Evolutionary conservation across 2,888 invertebrate species (phyloP).

Genomic region (Cantharis flavilabris): DNA sequence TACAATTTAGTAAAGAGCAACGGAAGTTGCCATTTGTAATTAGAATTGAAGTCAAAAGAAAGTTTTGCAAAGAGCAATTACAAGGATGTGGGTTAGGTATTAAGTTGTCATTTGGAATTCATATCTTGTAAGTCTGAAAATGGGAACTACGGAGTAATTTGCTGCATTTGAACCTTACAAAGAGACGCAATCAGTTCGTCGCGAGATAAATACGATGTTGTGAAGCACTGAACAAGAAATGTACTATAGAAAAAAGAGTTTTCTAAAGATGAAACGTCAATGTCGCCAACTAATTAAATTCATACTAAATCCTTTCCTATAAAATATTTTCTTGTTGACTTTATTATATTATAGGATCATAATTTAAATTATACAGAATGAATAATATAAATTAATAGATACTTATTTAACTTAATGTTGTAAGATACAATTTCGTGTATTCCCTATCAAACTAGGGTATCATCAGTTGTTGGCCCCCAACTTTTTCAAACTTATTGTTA

Average conservation of each 20-base stretch:
- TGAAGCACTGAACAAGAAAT: constrained; percentile 4
- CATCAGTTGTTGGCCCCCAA: not conserved
- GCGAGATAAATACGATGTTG: constrained; percentile 8
- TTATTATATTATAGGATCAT: not conserved
- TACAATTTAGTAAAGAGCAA: constrained; percentile 10
- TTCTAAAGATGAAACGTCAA: not conserved
- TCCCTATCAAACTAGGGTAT: not conserved
- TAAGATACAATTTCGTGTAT: not conserved
- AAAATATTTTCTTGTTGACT: not conserved
- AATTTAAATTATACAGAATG: not conserved
- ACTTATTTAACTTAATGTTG: too few relatives aligned
- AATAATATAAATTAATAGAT: too few relatives aligned
- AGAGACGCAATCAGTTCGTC: constrained; percentile 15
- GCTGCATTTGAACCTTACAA: constrained; percentile 20
- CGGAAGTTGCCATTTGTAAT: not conserved
- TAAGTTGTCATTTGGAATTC: constrained; percentile 20
- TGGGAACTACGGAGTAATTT: constrained; percentile 18
- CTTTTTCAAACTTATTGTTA: not conserved
- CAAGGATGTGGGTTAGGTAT: constrained; percentile 14
- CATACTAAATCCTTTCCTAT: not conserved
- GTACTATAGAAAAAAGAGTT: not conserved
- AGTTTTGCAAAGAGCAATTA: constrained; percentile 16
- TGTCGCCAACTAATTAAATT: constrained; percentile 1
- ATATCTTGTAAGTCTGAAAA: constrained; percentile 21
- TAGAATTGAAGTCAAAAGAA: not conserved